Evolutionary conservation across 1,140 invertebrate species (phyloP).

Genomic region (Dryas iulia): DNA sequence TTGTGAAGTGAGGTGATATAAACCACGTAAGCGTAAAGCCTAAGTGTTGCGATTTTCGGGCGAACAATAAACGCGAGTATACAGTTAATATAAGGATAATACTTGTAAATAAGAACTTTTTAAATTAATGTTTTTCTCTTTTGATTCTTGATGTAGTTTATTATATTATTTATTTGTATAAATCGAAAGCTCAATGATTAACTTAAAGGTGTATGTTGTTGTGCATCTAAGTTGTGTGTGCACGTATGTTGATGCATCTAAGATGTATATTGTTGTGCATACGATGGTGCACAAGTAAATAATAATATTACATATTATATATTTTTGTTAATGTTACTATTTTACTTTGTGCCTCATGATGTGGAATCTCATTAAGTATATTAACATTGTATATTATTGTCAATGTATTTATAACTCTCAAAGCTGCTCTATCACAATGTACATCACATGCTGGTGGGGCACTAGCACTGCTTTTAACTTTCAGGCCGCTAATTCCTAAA

Average conservation of each 20-base stretch:
- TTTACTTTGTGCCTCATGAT: slow-evolving; percentile 70
- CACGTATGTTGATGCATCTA: no score
- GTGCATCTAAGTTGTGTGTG: slow-evolving; percentile 60
- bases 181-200: slow-evolving; percentile 77
- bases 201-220: slow-evolving; percentile 67
- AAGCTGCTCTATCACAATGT: slow-evolving; percentile 47
- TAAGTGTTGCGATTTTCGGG: not conserved
- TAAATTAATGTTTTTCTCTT: slow-evolving; percentile 37
- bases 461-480: slow-evolving; percentile 1
- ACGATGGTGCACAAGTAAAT: slow-evolving; percentile 63
- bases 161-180: slow-evolving; percentile 78
- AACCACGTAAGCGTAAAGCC: slow-evolving; percentile 43
- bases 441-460: slow-evolving; percentile 49
- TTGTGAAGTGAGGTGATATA: slow-evolving; percentile 93
- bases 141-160: slow-evolving; percentile 54
- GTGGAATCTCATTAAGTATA: slow-evolving; percentile 71
- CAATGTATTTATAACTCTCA: slow-evolving; percentile 30
- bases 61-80: slow-evolving; percentile 24
- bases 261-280: slow-evolving; percentile 47
- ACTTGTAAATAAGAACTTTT: slow-evolving; percentile 37
- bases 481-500: not conserved
- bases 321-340: slow-evolving; percentile 68
- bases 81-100: slow-evolving; percentile 38
- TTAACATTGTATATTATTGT: slow-evolving; percentile 37
- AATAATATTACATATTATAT: slow-evolving; percentile 51